Evolutionary conservation across 2,113 vertebrate genomes (phyloP).

Genomic region (Microcebus lehilahytsara): DNA sequence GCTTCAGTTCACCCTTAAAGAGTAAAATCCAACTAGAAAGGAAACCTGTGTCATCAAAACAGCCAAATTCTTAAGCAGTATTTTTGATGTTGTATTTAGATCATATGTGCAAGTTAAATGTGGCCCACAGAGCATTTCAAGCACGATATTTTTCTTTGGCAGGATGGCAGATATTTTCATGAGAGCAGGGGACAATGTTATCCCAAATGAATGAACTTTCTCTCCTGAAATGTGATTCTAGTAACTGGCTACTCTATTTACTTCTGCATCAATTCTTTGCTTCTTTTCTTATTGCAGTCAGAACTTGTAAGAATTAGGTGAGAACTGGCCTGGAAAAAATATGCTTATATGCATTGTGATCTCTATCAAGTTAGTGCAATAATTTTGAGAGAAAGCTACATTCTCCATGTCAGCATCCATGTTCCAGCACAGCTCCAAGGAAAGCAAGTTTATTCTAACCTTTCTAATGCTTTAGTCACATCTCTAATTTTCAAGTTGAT

Average conservation of each 20-base stretch:
- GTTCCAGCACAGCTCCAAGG: not conserved
- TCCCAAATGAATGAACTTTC: not conserved
- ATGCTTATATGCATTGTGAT: not conserved
- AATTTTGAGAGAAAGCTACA: not conserved
- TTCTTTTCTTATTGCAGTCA: not conserved
- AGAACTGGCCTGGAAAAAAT: constrained; percentile 2
- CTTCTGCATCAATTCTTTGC: not conserved
- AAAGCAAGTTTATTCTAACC: not conserved
- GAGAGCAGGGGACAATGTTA: not conserved
- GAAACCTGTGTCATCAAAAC: not conserved
- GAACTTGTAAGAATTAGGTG: not conserved
- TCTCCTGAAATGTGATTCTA: not conserved
- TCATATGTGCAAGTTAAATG: not conserved
- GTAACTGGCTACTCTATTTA: not conserved
- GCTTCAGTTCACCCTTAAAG: not conserved
- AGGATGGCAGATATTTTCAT: not conserved
- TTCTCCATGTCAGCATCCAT: not conserved
- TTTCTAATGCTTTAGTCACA: not conserved
- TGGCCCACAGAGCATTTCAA: not conserved
- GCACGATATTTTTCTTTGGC: not conserved
- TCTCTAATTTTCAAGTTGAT: not conserved
- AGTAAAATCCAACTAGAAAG: not conserved
- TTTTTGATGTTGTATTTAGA: not conserved
- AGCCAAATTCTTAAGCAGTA: not conserved
- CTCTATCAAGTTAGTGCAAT: not conserved